Evolutionary conservation across 1,140 invertebrate species (phyloP).

Genomic region (Drosophila leontia): DNA sequence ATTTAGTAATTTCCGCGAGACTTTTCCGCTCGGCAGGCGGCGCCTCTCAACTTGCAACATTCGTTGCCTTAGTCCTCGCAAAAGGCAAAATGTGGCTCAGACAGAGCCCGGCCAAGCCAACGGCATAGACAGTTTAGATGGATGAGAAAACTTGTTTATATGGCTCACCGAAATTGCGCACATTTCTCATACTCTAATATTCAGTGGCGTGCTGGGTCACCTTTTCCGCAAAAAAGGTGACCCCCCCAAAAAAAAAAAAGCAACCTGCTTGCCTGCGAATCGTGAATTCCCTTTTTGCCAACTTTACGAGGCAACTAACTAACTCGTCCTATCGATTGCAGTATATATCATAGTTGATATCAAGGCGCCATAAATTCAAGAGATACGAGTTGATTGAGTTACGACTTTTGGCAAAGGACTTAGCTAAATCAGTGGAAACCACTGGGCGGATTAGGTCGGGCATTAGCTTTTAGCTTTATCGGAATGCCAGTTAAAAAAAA

Average conservation of each 20-base stretch:
- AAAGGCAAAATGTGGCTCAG: slow-evolving; percentile 15
- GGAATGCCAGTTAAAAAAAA: slow-evolving; percentile 33
- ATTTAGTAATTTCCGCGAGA: slow-evolving; percentile 69
- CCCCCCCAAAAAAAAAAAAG: slow-evolving; percentile 3
- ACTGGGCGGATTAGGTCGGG: slow-evolving; percentile 18
- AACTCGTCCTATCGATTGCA: slow-evolving; percentile 8
- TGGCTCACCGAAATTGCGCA: slow-evolving; percentile 43
- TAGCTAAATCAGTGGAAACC: slow-evolving; percentile 27
- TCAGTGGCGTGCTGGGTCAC: slow-evolving; percentile 38
- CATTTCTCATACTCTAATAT: slow-evolving; percentile 37
- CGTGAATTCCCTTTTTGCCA: slow-evolving; percentile 30
- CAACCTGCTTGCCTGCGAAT: neutral
- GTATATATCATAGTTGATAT: slow-evolving; percentile 15
- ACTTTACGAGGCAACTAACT: slow-evolving; percentile 34
- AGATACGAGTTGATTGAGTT: slow-evolving; percentile 26
- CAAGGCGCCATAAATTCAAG: slow-evolving; percentile 22
- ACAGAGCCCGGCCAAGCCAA: slow-evolving; percentile 10
- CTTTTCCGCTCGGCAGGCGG: slow-evolving; percentile 53
- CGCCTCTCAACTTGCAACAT: slow-evolving; percentile 41
- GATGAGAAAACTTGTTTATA: slow-evolving; percentile 59
- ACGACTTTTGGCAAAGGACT: neutral
- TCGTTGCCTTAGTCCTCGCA: slow-evolving; percentile 14
- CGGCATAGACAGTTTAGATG: slow-evolving; percentile 57
- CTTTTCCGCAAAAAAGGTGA: slow-evolving; percentile 24
- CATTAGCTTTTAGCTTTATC: slow-evolving; percentile 39